phyloP scores from a whole-genome alignment of 1,140 invertebrate species.

The Macrocentrus cingulum region DNA sequence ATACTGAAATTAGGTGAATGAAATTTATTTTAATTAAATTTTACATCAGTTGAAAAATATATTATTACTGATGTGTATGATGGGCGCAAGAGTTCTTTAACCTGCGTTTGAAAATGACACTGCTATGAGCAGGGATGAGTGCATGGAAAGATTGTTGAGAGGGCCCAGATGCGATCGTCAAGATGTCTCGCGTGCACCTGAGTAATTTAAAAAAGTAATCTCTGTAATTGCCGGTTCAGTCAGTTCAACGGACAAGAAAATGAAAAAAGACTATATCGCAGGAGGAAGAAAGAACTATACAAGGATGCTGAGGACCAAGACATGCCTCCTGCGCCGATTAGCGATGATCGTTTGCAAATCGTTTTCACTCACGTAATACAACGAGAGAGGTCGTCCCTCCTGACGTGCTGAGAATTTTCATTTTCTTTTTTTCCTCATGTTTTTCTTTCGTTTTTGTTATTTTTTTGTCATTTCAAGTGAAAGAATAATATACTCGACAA shows the following conservation, averaged over 20 bases:
- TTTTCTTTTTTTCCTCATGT: not conserved
- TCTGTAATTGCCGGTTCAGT: conserved; percentile 23
- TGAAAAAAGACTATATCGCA: not conserved
- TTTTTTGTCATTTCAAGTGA: conserved; percentile 7
- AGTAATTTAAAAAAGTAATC: conserved; percentile 28
- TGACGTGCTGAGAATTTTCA: conserved; percentile 19
- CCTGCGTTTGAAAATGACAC: not conserved
- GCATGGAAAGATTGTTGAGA: not conserved
- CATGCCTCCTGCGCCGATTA: conserved; percentile 7
- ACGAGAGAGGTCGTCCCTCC: not conserved
- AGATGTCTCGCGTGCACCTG: conserved; percentile 23
- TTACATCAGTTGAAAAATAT: no score
- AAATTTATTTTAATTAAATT: not conserved
- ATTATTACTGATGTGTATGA: no score
- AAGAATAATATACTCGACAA: not conserved
- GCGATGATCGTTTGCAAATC: conserved; percentile 24
- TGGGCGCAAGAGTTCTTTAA: not conserved
- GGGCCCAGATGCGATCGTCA: conserved; percentile 21
- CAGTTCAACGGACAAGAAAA: not conserved
- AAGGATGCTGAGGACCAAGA: no score
- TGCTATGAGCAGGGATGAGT: no score
- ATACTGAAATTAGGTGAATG: not conserved
- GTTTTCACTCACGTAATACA: conserved; percentile 26
- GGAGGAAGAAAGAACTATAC: conserved; percentile 1
- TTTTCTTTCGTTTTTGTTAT: conserved; percentile 1